phyloP scores from a whole-genome alignment of 2,797 vertebrate species.

The Limosa lapponica region DNA sequence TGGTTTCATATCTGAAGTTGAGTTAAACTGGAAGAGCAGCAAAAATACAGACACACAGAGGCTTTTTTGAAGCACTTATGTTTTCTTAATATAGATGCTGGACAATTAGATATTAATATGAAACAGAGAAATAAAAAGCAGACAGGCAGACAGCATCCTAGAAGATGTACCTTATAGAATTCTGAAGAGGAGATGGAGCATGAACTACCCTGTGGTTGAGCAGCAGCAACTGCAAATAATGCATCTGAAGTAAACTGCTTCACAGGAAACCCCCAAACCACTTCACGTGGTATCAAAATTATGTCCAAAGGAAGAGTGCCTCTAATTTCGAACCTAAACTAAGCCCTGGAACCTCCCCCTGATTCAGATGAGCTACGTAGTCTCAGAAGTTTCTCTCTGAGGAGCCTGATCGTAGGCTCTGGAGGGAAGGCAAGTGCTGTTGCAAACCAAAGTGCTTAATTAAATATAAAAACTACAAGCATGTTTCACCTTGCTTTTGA shows the following conservation, averaged over 20 bases:
- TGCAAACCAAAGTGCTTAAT: conserved; percentile 18
- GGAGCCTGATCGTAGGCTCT: neutral
- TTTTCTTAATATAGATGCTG: neutral
- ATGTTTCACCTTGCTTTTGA: conserved; percentile 53
- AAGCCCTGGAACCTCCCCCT: neutral
- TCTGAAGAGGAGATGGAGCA: neutral
- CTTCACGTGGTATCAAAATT: neutral
- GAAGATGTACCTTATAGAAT: neutral
- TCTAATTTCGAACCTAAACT: neutral
- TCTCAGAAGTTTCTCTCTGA: neutral
- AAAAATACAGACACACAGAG: neutral
- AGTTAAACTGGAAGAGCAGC: neutral
- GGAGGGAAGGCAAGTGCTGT: neutral
- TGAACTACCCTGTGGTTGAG: neutral
- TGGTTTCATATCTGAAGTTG: fast-evolving
- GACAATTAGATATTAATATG: neutral
- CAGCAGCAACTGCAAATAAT: neutral
- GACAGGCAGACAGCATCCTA: neutral
- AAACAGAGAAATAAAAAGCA: neutral
- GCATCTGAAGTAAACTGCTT: neutral
- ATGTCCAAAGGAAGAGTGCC: neutral
- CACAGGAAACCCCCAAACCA: neutral
- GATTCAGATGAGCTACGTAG: neutral
- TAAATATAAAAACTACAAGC: conserved; percentile 11
- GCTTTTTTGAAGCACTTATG: neutral